A percentile compares a stretch with the other conserved stretches of the same genome.
phyloP scores from a whole-genome alignment of 2,888 invertebrate genomes.

The Tupiocoris notatus region DNA sequence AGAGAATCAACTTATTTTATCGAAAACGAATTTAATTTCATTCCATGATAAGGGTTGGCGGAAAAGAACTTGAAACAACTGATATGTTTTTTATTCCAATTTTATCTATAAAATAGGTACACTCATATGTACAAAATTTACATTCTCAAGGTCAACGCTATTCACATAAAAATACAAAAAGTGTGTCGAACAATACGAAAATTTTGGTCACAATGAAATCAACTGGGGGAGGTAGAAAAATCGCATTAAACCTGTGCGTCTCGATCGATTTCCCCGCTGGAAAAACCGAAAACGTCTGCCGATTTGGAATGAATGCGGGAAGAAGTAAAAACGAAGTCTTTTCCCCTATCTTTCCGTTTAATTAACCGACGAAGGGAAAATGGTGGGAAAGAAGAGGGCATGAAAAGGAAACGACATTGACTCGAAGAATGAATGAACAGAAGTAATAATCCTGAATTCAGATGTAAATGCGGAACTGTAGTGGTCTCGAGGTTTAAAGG shows the following conservation, averaged over 20 bases:
- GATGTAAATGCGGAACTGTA: constrained; percentile 37
- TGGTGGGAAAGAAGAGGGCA: constrained; percentile 11
- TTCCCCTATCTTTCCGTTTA: constrained; percentile 14
- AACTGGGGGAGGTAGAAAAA: neutral
- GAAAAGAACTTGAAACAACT: neutral
- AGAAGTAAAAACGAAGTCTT: too few relatives aligned
- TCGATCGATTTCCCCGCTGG: neutral
- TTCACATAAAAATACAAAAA: constrained; percentile 6
- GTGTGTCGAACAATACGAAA: too few relatives aligned
- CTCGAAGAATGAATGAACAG: constrained; percentile 25
- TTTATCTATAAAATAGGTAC: constrained; percentile 42
- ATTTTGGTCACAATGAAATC: neutral
- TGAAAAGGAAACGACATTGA: neutral
- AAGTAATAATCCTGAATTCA: constrained; percentile 39
- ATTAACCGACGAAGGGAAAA: constrained; percentile 23
- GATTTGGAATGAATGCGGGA: neutral
- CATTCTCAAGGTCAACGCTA: constrained; percentile 15
- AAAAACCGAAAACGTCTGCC: neutral
- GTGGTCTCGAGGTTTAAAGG: constrained; percentile 32
- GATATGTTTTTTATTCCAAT: constrained; percentile 41
- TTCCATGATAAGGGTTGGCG: too few relatives aligned
- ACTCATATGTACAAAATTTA: constrained; percentile 41
- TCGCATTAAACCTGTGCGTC: neutral
- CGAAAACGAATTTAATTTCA: too few relatives aligned
- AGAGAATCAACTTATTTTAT: too few relatives aligned